Evolutionary conservation across 2,888 invertebrate genomes (phyloP).

Genomic region (Himalopsyche anomala): DNA sequence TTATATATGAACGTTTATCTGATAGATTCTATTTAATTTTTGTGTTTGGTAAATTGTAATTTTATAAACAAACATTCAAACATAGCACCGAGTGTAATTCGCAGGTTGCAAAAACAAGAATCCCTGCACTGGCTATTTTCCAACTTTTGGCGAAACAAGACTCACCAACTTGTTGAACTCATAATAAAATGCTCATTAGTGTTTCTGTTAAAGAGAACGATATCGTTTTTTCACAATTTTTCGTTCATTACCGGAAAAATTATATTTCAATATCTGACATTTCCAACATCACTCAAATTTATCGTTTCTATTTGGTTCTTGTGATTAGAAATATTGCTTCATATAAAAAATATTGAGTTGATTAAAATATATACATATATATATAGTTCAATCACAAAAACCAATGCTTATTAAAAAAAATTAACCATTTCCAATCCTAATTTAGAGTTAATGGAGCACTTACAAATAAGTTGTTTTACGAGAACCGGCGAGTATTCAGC

Average conservation of each 20-base stretch:
- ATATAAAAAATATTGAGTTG: neutral
- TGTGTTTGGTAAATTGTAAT: neutral
- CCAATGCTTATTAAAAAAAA: too few relatives aligned
- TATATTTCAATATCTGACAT: neutral
- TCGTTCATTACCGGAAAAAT: constrained; percentile 13
- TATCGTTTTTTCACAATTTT: neutral
- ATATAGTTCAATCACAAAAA: too few relatives aligned
- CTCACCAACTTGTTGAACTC: constrained; percentile 53
- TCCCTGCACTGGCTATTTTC: constrained; percentile 32
- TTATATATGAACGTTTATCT: too few relatives aligned
- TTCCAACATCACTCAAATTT: neutral
- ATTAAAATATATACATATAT: too few relatives aligned
- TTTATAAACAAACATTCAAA: neutral
- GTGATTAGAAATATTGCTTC: neutral
- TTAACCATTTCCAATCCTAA: too few relatives aligned
- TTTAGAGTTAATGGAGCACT: too few relatives aligned
- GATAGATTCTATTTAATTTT: too few relatives aligned
- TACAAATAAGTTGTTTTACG: too few relatives aligned
- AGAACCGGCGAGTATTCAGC: too few relatives aligned
- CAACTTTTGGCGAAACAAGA: constrained; percentile 41
- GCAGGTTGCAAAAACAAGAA: constrained; percentile 36
- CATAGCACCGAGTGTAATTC: neutral
- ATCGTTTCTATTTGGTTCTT: neutral
- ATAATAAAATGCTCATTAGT: constrained; percentile 51
- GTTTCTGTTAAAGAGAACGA: constrained; percentile 36